Evolutionary conservation across 2,113 vertebrate genomes (phyloP), one percentile per base, ranked within the genome.

Genomic region (Vanacampus margaritifer): DNA sequence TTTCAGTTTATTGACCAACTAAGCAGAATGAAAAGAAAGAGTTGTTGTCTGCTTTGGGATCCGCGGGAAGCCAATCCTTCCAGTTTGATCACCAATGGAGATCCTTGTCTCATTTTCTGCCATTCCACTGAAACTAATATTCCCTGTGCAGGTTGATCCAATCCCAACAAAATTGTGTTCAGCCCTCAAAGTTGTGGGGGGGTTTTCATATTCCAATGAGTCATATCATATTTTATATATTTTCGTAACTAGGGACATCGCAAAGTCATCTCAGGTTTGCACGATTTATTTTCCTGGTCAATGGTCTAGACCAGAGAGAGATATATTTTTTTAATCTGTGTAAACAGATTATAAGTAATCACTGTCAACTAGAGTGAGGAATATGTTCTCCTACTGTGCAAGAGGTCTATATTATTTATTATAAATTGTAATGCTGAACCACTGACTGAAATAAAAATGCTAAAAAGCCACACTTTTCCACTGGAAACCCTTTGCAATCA

Each of bases 281-380:
- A 35, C 17, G 1, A 2, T 61, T 61, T 39, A 61, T 61, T 61
- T 61, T 61, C 58, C 58, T 61, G 58, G 58, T 37, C 58, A 39
- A 39, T 61, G 58, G 36, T 61, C 3, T 12, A 36, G 57, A 19
- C 58, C 58, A 13, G 21, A 37, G 35, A 23, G 58, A n/a, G n/a
- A n/a, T n/a, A n/a, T n/a, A n/a, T n/a, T n/a, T n/a, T n/a, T n/a
- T n/a, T n/a, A n/a, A 11, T 10, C 36, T 37, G 32, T 7, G 32
- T 23, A 37, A 60, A 13, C 9, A 39, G 56, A 19, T 3, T 39
- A 6, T 9, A 60, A 60, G 58, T 12, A 6, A 19, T 32, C 16
- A 19, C 5, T 57, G 54, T 19, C 54, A 58, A 10, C 56, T 9
- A 35, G 56, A 57, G 9, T 57, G 14, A 5, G 54, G 54, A 32